Evolutionary conservation across 64 coral and sea anemone genomes (phyloP), one percentile per base, ranked within the genome.

Genomic region (Catalaphyllia jardinei): DNA sequence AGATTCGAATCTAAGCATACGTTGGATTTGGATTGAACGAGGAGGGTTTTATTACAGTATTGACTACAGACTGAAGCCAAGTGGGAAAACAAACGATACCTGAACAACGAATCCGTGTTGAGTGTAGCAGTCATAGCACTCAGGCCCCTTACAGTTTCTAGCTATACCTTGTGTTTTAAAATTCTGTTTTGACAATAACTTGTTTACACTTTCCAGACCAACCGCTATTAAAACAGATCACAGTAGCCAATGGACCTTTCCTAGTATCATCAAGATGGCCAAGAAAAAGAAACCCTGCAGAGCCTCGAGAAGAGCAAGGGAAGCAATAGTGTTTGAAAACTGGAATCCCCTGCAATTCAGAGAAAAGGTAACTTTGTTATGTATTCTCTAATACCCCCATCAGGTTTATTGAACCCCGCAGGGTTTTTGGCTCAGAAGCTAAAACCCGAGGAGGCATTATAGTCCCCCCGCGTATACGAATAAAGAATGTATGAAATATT

Each of bases 301-400:
- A 71, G 67, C 67, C 10, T 71, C 67, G 18, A 71, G 67, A 71
- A 71, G n/a, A 71, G 67, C 67, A 71, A 71, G 67, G 67, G 67
- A 71, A 71, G 67, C 67, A 71, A 71, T 71, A 2, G 17, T 71
- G n/a, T 71, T 71, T 71, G 11, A 71, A 71, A 71, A 71, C 67
- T 71, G 67, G 67, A 71, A 71, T 71, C 67, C 67, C 18, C 67
- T 71, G 18, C 67, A 71, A 27, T 71, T 71, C 8, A 71, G 67
- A 71, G 67, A 71, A 71, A 71, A 71, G 67, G 67, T 71, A 71
- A 71, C 67, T 71, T 71, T 71, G 67, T 71, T 71, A 71, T 71
- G 67, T 71, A n/a, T 71, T 71, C n/a, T 71, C n/a, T n/a, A 19
- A 71, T 19, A 24, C 8, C 67, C n/a, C n/a, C n/a, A 71, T 71